Evolutionary conservation across 2,797 vertebrate genomes (phyloP).

Genomic region (Silurus lanzhouensis): DNA sequence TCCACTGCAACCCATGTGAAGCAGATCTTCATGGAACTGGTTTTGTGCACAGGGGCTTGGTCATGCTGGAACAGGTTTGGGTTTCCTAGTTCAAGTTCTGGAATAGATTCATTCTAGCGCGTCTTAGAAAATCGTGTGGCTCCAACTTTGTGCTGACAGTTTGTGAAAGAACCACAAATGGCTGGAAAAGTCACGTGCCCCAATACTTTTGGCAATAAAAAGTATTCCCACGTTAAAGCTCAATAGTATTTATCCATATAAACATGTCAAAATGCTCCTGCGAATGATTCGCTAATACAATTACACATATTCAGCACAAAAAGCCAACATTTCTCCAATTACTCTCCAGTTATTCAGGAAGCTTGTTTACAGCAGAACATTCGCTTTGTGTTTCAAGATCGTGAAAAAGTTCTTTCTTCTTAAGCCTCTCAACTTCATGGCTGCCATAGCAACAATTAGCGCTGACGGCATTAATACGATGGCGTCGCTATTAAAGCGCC

Average conservation of each 20-base stretch:
- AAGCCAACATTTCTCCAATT: not conserved
- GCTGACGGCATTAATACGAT: not conserved
- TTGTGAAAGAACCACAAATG: too few relatives aligned
- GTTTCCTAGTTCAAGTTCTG: too few relatives aligned
- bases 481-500: not conserved
- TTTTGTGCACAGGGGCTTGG: too few relatives aligned
- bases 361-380: not conserved
- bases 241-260: not conserved
- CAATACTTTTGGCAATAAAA: too few relatives aligned
- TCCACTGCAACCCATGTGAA: too few relatives aligned
- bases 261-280: not conserved
- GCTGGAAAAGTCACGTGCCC: too few relatives aligned
- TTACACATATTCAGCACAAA: not conserved
- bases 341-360: too few relatives aligned
- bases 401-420: not conserved
- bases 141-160: too few relatives aligned
- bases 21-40: too few relatives aligned
- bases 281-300: not conserved
- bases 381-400: not conserved
- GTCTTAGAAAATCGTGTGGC: too few relatives aligned
- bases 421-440: not conserved
- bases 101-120: too few relatives aligned
- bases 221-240: not conserved
- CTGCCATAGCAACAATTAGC: conserved; percentile 5
- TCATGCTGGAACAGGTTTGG: too few relatives aligned